Evolutionary conservation across 2,797 vertebrate species (phyloP).

Genomic region (Mormyrus proboscirostris): DNA sequence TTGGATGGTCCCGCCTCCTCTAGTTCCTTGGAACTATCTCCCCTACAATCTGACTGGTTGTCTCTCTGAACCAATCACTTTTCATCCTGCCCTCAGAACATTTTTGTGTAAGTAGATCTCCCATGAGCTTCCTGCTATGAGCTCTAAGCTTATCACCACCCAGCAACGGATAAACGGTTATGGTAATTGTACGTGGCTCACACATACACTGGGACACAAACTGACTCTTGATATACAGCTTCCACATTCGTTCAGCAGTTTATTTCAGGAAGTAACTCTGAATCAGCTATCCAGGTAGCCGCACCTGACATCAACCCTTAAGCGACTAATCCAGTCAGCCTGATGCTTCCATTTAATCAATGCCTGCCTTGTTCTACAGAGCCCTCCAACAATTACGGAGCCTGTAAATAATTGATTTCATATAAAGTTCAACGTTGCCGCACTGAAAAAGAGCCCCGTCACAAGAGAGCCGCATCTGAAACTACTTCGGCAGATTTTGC

Average conservation of each 20-base stretch:
- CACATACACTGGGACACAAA: neutral
- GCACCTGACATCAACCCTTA: neutral
- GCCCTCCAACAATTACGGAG: neutral
- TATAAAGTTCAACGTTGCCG: constrained; percentile 7
- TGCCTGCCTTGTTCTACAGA: constrained; percentile 3
- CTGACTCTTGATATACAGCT: neutral
- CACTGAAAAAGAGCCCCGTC: neutral
- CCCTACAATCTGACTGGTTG: neutral
- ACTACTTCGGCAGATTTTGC: neutral
- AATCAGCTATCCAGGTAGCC: constrained; percentile 7
- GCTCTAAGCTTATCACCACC: neutral
- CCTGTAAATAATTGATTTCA: constrained; percentile 14
- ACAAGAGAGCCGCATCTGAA: neutral
- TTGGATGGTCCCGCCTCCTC: neutral
- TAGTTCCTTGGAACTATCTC: neutral
- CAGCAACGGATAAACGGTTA: neutral
- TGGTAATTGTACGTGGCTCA: neutral
- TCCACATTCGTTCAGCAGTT: neutral
- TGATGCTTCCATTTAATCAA: constrained; percentile 10
- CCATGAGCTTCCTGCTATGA: neutral
- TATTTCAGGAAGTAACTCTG: neutral
- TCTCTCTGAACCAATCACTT: neutral
- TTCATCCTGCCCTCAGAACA: neutral
- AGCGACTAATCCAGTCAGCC: neutral
- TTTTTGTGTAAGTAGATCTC: neutral